These are phyloP conservation scores for Hycleus phaleratus DNA, from an alignment of 1,140 invertebrate species.

Conservation along the genomic window DNA sequence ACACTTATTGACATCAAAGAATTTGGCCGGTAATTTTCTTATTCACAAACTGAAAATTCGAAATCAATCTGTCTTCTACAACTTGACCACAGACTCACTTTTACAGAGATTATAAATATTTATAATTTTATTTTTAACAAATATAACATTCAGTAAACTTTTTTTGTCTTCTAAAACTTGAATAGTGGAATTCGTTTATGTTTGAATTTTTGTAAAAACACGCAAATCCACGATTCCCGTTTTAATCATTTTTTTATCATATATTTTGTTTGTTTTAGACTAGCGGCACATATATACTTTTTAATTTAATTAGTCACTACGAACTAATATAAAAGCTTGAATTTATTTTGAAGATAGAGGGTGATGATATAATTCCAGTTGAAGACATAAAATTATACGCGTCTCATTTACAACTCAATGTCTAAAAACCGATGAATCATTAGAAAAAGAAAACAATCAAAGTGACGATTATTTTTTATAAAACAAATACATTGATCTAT, in stretches of 20 bases:
- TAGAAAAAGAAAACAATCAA: constrained; percentile 4
- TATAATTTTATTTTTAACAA: constrained; percentile 38
- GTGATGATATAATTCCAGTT: too few relatives aligned
- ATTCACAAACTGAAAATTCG: constrained; percentile 7
- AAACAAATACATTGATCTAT: constrained; percentile 17
- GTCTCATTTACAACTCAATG: constrained; percentile 2
- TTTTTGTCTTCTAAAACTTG: constrained; percentile 13
- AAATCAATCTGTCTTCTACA: constrained; percentile 13
- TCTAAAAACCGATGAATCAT: constrained; percentile 1
- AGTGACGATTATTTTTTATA: constrained; percentile 5
- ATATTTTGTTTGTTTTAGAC: constrained; percentile 28
- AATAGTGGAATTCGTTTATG: constrained; percentile 19
- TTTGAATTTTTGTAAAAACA: constrained; percentile 5
- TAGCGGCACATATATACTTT: constrained; percentile 39
- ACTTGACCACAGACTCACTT: constrained; percentile 27
- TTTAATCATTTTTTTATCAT: too few relatives aligned
- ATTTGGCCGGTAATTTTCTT: constrained; percentile 9
- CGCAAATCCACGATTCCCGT: not conserved
- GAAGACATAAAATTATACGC: too few relatives aligned
- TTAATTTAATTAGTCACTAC: constrained; percentile 33
- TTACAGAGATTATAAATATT: constrained; percentile 35
- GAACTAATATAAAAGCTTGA: constrained; percentile 38
- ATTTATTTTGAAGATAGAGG: constrained; percentile 9
- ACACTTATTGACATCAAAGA: constrained; percentile 16
- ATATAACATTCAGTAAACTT: constrained; percentile 40